phyloP scores from a whole-genome alignment of 2,113 vertebrate genomes.

The Phalacrocorax pelagicus region DNA sequence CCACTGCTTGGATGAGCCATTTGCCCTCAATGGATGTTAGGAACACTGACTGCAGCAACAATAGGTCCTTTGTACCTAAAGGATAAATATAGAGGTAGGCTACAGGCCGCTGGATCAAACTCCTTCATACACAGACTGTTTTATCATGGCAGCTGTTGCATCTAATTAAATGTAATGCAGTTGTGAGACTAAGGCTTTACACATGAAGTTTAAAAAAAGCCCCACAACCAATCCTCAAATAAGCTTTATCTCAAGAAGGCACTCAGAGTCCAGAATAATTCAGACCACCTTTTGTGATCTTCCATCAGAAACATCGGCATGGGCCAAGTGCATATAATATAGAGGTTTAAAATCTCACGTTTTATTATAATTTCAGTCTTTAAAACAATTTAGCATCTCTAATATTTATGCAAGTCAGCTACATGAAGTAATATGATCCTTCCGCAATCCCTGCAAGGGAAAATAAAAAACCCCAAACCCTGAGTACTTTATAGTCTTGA shows the following conservation, averaged over 20 bases:
- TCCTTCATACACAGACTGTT: neutral
- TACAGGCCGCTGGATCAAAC: neutral
- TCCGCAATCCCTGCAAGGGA: neutral
- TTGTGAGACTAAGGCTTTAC: neutral
- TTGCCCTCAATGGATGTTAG: neutral
- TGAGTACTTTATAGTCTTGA: neutral
- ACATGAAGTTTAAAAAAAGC: neutral
- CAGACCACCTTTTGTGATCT: neutral
- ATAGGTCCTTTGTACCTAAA: neutral
- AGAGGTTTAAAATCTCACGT: neutral
- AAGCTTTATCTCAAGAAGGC: neutral
- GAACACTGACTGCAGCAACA: slow-evolving; percentile 3
- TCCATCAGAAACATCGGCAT: neutral
- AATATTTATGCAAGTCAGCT: neutral
- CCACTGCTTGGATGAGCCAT: neutral
- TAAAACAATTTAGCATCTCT: neutral
- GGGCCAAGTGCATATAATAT: neutral
- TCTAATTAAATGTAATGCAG: slow-evolving; percentile 24
- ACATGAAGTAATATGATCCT: neutral
- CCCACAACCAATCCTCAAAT: neutral
- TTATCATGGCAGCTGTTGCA: slow-evolving; percentile 26
- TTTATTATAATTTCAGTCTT: neutral
- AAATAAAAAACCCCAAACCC: neutral
- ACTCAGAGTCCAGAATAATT: neutral
- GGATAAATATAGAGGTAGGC: neutral